phyloP scores from a whole-genome alignment of 1,140 invertebrate species.

The Heliothis virescens region DNA sequence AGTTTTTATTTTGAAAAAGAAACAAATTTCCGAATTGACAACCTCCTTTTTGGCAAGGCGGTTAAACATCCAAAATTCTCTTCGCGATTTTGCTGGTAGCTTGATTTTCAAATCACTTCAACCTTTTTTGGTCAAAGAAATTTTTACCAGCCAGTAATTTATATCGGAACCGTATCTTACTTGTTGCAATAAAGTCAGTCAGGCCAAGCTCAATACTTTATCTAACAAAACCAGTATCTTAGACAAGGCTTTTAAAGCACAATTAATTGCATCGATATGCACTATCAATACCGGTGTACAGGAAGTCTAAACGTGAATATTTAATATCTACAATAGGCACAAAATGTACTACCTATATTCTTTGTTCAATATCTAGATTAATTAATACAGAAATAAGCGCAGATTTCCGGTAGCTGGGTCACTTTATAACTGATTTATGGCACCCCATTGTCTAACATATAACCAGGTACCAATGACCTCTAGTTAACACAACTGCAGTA shows the following conservation, averaged over 20 bases:
- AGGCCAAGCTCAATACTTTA: neutral
- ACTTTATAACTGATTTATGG: neutral
- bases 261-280: constrained; percentile 18
- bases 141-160: no score
- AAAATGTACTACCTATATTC: constrained; percentile 13
- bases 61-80: no score
- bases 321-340: constrained; percentile 14
- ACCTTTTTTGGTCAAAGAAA: no score
- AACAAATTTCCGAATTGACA: no score
- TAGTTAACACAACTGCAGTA: neutral
- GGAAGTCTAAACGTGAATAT: neutral
- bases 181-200: neutral
- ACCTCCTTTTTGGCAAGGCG: no score
- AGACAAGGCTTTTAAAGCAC: neutral
- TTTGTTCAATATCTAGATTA: constrained; percentile 19
- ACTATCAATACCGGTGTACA: constrained; percentile 15
- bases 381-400: constrained; percentile 3
- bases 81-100: no score
- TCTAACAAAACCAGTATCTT: neutral
- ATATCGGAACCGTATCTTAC: no score
- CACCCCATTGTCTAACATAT: constrained; percentile 2
- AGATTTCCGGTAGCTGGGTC: constrained; percentile 1
- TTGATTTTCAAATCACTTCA: no score
- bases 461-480: constrained; percentile 6
- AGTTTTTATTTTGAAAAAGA: no score